Evolutionary conservation across 2,888 invertebrate species (phyloP), one percentile per base, ranked within the genome.

Genomic region (Hydrotaea diabolus): DNA sequence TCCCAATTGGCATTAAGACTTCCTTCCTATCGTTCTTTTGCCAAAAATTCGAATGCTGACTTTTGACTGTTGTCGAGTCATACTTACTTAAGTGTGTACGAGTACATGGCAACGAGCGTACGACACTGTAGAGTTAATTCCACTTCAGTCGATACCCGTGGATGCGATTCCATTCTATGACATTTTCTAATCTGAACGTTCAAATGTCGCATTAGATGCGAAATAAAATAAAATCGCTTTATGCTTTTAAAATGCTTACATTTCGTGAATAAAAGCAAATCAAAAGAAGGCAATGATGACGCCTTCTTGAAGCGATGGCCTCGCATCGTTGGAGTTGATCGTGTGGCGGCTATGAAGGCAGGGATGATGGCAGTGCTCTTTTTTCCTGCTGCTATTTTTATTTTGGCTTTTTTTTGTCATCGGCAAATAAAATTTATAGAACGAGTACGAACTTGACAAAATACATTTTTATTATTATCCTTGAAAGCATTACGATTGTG

Each of bases 171-270:
- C 49, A 62, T 62, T 17, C 59, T n/a, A n/a, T n/a, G n/a, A n/a
- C 4, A 80, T 80, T 69, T 71, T 62, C 36, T 77, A 73, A 74
- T 59, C n/a, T 57, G 62, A 78, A 75, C 64, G 55, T 75, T 81
- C 64, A 64, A 49, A 75, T 77, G 75, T 75, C 71, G 75, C 55
- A 81, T 84, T 75, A 78, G 53, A 78, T 15, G 59, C 64, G 74
- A 62, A 36, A 46, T 39, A n/a, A 57, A 75, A 73, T 55, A 74
- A 59, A 75, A 74, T 74, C 39, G 19, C 49, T 75, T 77, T 77
- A 62, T 53, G 69, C 21, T 73, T 59, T 43, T 39, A 73, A 43
- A 57, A 73, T 39, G 55, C 19, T 19, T 19, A 74, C 57, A 1
- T 21, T 23, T 19, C 55, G 55, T 55, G 23, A 9, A 43, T 43